Base-by-base conservation (phyloP, 2,797 vertebrate species). In the Kryptolebias ocellatus region DNA sequence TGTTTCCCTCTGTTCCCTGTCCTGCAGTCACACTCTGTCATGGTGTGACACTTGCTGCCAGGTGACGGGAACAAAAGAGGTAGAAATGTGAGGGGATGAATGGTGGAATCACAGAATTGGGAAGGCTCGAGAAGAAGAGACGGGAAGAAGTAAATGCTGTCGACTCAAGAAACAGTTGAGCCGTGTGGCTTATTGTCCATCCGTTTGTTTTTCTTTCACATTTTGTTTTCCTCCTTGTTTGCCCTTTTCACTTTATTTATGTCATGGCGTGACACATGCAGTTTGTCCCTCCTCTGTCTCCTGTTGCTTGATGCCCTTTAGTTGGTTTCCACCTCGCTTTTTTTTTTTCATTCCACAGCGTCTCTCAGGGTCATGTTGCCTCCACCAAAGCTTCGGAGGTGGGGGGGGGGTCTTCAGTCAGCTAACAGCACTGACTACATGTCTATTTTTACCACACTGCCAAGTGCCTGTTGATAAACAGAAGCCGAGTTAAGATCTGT, bases 361-460 rank as follows among this genome's bases (percentile, higher is more conserved):
- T 76, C 53, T 78, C 55, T 71, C 52, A 67, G 75, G 75, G 78
- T 84, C 75, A 67, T 58, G 79, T 77, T 62, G 67, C 73, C 61
- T 70, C 15, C 50, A 9, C 29, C 45, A 56, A 76, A 86, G 80
- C 85, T 89, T 85, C 79, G 83, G 75, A 83, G n/a, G n/a, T n/a
- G n/a, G n/a, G n/a, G n/a, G 78, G 78, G 76, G 78, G 74, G 77
- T 82, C 86, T 90, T 75, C 73, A 80, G 85, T 81, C 64, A 50
- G 62, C 82, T 83, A 65, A 79, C 80, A 16, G 74, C 62, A 60
- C 81, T 67, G 68, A 78, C 81, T 78, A 42, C 10, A 1, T 27
- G 62, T 80, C 86, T 93, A 92, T 92, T 90, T 92, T 84, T 79
- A 87, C 72, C 74, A 58, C 39, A 3, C 66, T 70, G 72, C 77